phyloP scores from a whole-genome alignment of 1,140 invertebrate genomes.

The Drosophila tristis region DNA sequence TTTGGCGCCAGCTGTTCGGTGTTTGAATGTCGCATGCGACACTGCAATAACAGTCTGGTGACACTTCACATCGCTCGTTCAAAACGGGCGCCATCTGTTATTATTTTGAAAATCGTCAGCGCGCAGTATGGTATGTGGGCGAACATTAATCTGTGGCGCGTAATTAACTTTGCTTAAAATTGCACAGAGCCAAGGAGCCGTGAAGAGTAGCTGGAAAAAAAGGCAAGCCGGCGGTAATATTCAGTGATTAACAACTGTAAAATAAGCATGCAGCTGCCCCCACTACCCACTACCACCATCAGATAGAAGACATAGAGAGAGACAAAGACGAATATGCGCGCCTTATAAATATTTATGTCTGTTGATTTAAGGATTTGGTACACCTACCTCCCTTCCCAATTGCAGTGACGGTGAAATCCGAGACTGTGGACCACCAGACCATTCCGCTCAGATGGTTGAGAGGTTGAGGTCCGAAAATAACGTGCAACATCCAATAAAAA shows the following conservation, averaged over 20 bases:
- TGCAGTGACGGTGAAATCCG: conserved; percentile 61
- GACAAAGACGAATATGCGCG: not conserved
- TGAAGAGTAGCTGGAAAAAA: conserved; percentile 52
- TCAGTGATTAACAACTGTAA: conserved; percentile 75
- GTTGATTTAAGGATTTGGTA: conserved; percentile 73
- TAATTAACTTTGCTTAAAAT: conserved; percentile 81
- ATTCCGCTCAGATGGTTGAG: conserved; percentile 1
- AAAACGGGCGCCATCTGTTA: conserved; percentile 4
- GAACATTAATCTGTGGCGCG: conserved; percentile 59
- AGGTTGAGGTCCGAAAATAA: conserved; percentile 64
- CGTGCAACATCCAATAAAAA: conserved; percentile 71
- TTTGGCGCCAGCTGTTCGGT: no score
- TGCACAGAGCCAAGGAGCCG: conserved; percentile 62
- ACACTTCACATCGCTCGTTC: conserved; percentile 1
- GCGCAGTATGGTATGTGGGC: conserved; percentile 48
- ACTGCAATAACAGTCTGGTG: not conserved
- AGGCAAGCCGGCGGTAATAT: conserved; percentile 25
- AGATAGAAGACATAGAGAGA: conserved; percentile 3
- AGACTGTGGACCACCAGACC: conserved; percentile 23
- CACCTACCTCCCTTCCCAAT: conserved; percentile 9
- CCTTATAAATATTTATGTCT: conserved; percentile 41
- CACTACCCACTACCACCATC: no score
- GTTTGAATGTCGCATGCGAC: not conserved
- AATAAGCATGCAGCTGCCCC: conserved; percentile 13
- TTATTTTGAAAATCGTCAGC: conserved; percentile 17